Conservation (phyloP, 2,797 vertebrate species). For the Phyllotis vaccarum region DNA sequence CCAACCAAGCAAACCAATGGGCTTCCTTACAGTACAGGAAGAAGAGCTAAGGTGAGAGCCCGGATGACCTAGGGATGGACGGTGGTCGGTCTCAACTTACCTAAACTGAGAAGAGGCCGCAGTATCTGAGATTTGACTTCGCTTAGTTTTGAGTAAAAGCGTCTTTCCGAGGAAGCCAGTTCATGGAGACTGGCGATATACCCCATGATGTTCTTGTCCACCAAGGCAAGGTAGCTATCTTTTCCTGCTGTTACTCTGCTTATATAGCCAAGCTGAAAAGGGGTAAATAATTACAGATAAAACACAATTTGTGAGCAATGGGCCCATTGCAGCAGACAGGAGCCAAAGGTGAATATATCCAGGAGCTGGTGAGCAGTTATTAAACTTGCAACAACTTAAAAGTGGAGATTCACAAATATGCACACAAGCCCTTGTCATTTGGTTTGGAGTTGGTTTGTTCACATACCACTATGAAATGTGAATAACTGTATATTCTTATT, state of each 20-base stretch:
- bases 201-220: conserved; percentile 95
- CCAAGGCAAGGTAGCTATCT: conserved; percentile 90
- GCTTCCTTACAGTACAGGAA: conserved; percentile 32
- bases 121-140: conserved; percentile 94
- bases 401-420: conserved; percentile 23
- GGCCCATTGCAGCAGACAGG: not conserved
- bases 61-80: not conserved
- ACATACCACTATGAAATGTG: not conserved
- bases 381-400: conserved; percentile 9
- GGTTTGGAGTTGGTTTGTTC: not conserved
- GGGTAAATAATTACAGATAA: conserved; percentile 59
- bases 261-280: conserved; percentile 94
- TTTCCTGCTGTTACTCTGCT: conserved; percentile 94
- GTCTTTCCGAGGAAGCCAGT: conserved; percentile 95
- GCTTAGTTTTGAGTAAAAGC: conserved; percentile 95
- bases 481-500: not conserved
- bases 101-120: conserved; percentile 94
- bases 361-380: conserved; percentile 48
- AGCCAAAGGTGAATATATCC: not conserved
- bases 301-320: conserved; percentile 35
- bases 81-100: conserved; percentile 84
- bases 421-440: not conserved
- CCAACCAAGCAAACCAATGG: not conserved
- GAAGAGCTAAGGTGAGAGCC: conserved; percentile 33
- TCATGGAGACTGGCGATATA: conserved; percentile 97